A percentile compares a stretch with the other conserved stretches of the same genome.
Conservation (phyloP, 2,113 vertebrate species). For the Melozone crissalis region DNA sequence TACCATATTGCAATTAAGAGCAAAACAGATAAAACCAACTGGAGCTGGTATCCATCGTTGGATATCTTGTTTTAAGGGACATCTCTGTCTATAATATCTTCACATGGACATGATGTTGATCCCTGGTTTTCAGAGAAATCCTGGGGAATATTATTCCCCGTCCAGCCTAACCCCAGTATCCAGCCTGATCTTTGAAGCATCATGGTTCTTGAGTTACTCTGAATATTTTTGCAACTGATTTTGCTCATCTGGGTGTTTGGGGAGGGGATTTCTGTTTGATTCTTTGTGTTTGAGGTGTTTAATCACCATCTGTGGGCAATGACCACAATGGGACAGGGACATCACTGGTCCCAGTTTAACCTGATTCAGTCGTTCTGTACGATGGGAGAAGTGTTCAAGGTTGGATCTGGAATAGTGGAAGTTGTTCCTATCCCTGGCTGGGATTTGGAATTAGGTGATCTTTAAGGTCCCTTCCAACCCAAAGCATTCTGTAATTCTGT, state of each 20-base stretch:
- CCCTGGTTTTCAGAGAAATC: neutral
- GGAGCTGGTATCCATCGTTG: neutral
- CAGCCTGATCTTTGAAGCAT: neutral
- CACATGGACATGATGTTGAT: rapidly evolving
- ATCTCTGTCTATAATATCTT: rapidly evolving
- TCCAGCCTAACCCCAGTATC: neutral
- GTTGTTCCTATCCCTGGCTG: neutral
- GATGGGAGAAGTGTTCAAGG: rapidly evolving
- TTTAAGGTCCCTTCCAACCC: neutral
- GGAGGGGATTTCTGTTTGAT: neutral
- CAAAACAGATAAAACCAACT: rapidly evolving
- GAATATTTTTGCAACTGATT: neutral
- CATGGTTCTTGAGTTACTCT: rapidly evolving
- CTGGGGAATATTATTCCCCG: neutral
- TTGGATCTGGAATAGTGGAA: neutral
- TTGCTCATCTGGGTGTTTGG: neutral
- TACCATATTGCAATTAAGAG: neutral
- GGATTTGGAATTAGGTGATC: neutral
- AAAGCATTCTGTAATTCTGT: neutral
- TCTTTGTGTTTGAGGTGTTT: neutral
- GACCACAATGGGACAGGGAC: neutral
- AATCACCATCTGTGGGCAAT: neutral
- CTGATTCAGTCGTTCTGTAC: rapidly evolving
- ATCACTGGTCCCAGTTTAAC: neutral
- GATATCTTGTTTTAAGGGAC: neutral